Evolutionary conservation across 2,797 vertebrate species (phyloP).

Genomic region (Coluber constrictor): DNA sequence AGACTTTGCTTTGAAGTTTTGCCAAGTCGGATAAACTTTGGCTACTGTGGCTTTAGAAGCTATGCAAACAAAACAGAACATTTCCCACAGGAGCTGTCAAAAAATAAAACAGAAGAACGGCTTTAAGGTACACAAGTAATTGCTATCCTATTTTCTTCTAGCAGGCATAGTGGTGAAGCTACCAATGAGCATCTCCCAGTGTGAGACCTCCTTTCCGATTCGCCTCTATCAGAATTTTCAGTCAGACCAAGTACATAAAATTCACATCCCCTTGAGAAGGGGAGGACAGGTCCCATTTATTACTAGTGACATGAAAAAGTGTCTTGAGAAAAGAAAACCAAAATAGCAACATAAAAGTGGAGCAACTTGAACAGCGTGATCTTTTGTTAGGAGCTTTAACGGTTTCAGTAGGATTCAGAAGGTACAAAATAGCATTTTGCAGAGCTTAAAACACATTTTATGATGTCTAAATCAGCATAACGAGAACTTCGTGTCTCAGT

Average conservation of each 20-base stretch:
- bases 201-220: constrained; percentile 26
- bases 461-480: constrained; percentile 20
- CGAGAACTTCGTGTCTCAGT: not conserved
- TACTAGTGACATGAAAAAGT: constrained; percentile 55
- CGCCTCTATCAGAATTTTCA: constrained; percentile 36
- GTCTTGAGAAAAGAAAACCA: constrained; percentile 53
- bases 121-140: constrained; percentile 36
- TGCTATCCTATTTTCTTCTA: constrained; percentile 14
- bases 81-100: not conserved
- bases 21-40: not conserved
- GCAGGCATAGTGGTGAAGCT: not conserved
- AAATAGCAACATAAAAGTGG: constrained; percentile 58
- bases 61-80: not conserved
- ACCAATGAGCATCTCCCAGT: constrained; percentile 17
- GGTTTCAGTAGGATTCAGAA: constrained; percentile 30
- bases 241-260: constrained; percentile 54
- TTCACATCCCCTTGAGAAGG: constrained; percentile 44
- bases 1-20: not conserved
- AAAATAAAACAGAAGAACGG: constrained; percentile 7
- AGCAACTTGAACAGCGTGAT: constrained; percentile 23
- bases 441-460: constrained; percentile 26
- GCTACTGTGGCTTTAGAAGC: not conserved
- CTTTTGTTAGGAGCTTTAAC: constrained; percentile 23
- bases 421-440: constrained; percentile 17
- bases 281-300: constrained; percentile 49